Base-by-base conservation (phyloP, 1,140 invertebrate genomes). In the Caenorhabditis brenneri region DNA sequence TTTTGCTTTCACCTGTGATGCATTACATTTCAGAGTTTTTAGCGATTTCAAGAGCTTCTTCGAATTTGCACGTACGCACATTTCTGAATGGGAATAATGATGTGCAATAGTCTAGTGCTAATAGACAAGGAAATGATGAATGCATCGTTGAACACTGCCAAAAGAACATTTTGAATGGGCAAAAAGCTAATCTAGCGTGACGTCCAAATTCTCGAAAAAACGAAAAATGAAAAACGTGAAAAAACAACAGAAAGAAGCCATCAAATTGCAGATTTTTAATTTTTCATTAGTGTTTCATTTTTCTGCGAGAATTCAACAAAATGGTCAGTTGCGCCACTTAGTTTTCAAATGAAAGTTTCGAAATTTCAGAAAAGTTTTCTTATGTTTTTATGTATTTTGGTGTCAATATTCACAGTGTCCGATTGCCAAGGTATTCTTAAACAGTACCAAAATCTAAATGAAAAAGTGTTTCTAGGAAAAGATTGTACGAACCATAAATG, bases 181-280 rank as follows among this genome's bases (percentile, higher is more conserved):
- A 36, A 33, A 65, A 65, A 65, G 29, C 16, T 65, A 65, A 65
- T 65, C 58, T 33, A 65, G 58, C 58, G 58, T 65, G 58, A 65
- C 58, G 58, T 65, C 24, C 53, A 9, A 2, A 7, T 51, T 55
- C 9, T 55, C 10, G 53, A 55, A 12, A 55, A 55, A 55, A 55
- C 7, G 24, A n/a, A 12, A 42, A 42, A 12, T 6, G 12, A 42
- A 42, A 6, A 42, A 42, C 12, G n/a, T 12, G 42, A 51, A 29
- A 27, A 55, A 24, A 55, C 53, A 55, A n/a, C n/a, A n/a, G n/a
- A n/a, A n/a, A 55, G 53, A 55, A 55, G 53, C 53, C 53, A 27
- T 22, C 24, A 15, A 55, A 27, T 55, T 55, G 22, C 22, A 55
- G 49, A 51, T 51, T 51, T 51, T n/a, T 6, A 51, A n/a, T 19